These are phyloP conservation scores for Pachypsylla venusta DNA, from an alignment of 1,140 invertebrate species.

Conservation along the genomic window DNA sequence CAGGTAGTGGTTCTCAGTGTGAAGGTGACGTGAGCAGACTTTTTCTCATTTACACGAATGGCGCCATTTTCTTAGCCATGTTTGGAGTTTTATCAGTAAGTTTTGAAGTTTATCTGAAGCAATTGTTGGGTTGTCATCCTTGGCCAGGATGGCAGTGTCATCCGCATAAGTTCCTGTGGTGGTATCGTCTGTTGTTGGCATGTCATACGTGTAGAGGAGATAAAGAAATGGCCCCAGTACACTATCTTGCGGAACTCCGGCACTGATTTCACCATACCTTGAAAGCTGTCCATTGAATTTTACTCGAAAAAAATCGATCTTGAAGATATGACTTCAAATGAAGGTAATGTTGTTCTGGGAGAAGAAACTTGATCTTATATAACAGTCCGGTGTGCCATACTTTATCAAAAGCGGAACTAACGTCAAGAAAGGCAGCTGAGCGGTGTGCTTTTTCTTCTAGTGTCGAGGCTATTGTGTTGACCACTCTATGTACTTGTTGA, in stretches of 20 bases:
- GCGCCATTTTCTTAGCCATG: too few species aligned
- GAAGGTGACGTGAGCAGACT: too few species aligned
- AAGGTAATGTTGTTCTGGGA: too few species aligned
- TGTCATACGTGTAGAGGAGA: slow-evolving; percentile 24
- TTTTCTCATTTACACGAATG: too few species aligned
- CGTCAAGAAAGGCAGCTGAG: not conserved
- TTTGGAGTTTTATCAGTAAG: too few species aligned
- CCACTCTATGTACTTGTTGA: slow-evolving; percentile 8
- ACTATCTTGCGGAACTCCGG: slow-evolving; percentile 27
- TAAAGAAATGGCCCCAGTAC: slow-evolving; percentile 24
- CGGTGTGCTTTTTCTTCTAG: slow-evolving; percentile 6
- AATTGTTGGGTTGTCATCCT: too few species aligned
- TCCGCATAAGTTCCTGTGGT: slow-evolving; percentile 25
- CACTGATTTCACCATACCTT: not conserved
- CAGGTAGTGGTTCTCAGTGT: too few species aligned
- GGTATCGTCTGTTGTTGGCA: slow-evolving; percentile 20
- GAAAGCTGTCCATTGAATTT: not conserved
- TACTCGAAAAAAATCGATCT: not conserved
- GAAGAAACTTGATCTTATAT: too few species aligned
- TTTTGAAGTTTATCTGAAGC: too few species aligned
- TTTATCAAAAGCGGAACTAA: too few species aligned
- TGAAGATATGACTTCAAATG: too few species aligned
- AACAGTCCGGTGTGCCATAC: slow-evolving; percentile 27
- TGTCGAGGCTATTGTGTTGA: not conserved
- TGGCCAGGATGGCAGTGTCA: slow-evolving; percentile 25